Evolutionary conservation across 2,888 invertebrate genomes (phyloP), one percentile per base, ranked within the genome.

Genomic region (Gryllus longicercus): DNA sequence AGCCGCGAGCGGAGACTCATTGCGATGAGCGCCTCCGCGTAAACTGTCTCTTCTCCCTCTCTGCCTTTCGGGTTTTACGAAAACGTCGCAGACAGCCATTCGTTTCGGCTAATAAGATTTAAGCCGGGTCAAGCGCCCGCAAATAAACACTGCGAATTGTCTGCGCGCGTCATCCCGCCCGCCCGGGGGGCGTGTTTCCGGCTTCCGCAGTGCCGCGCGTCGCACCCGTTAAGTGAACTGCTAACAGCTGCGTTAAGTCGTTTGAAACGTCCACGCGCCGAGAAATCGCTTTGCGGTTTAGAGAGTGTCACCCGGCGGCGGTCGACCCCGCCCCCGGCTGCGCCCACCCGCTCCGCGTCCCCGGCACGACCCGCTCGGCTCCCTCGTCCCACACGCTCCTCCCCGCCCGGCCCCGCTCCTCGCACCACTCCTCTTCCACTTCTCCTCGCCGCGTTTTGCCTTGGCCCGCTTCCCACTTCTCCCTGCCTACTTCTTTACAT

Each of bases 221-320:
- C 2, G 4, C 18, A 63, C 2, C 63, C 63, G 63, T 63, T 63
- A 63, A 63, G 63, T 18, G 63, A 63, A 63, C 63, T 16, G 63
- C 18, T 63, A 63, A 63, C 63, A 63, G 63, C 63, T 63, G 63
- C 63, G 63, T 63, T 63, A 63, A 63, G 63, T 63, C 63, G 63
- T 63, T 63, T 14, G 63, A 63, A 63, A 63, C 63, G 63, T 63
- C 63, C 63, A 63, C 63, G 2, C 63, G 4, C 3, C 63, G 63
- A 63, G 63, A 18, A 63, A 63, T 63, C 63, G 63, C 63, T 63
- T 63, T 63, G 63, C 10, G 63, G 63, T 63, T 63, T 63, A 18
- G 63, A 63, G 63, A 63, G 63, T 63, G 63, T 63, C 63, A 63
- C 63, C 63, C 63, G 63, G 18, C 63, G 14, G 63, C 63, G 18